These are phyloP conservation scores for Tiliqua scincoides DNA, from an alignment of 2,113 vertebrate species.

Conservation along the genomic window DNA sequence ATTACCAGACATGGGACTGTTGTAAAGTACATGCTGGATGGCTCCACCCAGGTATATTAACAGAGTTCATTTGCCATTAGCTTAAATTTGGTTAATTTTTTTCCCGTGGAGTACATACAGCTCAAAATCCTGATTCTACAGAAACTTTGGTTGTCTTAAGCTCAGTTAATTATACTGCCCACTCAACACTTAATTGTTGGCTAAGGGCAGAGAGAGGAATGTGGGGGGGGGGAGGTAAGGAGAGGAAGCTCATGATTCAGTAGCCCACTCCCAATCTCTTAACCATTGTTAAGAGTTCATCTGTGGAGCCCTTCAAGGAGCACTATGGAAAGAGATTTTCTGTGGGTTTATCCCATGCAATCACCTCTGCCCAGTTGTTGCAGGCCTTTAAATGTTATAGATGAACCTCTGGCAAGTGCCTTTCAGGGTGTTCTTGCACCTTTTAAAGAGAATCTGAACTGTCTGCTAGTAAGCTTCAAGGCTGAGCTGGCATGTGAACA, in stretches of 20 bases:
- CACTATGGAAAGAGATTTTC: not conserved
- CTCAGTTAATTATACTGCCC: not conserved
- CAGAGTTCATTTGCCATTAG: not conserved
- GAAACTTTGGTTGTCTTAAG: not conserved
- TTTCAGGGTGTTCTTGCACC: not conserved
- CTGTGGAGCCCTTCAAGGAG: not conserved
- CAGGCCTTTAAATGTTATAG: not conserved
- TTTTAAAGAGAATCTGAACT: no score
- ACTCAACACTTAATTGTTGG: not conserved
- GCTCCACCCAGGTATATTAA: conserved; percentile 84
- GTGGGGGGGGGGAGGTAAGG: not conserved
- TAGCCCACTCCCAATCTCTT: not conserved
- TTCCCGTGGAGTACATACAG: not conserved
- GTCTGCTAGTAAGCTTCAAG: no score
- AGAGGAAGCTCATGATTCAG: not conserved
- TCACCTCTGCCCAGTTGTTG: not conserved
- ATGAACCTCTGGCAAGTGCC: not conserved
- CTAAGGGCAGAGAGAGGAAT: no score
- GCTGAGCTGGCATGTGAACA: no score
- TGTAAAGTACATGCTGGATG: conserved; percentile 84
- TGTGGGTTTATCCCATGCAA: not conserved
- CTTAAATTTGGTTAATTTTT: not conserved
- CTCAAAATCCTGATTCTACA: not conserved
- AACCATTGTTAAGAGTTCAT: not conserved
- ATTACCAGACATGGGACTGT: conserved; percentile 87